Percentiles rank a stretch among this genome's conserved stretches.
Evolutionary conservation across 2,113 vertebrate species (phyloP).

Genomic region (Odontesthes bonariensis): DNA sequence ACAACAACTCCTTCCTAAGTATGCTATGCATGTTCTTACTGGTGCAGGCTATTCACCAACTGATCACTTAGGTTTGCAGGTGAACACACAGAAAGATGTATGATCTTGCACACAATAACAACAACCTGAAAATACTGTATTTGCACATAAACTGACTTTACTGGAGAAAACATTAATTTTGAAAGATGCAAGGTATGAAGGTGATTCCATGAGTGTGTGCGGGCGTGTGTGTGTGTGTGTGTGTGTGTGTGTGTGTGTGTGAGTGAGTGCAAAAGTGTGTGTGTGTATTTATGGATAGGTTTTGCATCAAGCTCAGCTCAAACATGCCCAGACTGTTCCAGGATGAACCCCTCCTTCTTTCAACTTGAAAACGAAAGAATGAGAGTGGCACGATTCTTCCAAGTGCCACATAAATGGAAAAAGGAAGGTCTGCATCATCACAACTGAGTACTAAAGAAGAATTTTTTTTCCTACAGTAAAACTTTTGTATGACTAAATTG

Average conservation of each 20-base stretch:
- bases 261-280: too few relatives aligned
- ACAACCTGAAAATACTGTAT: slow-evolving; percentile 12
- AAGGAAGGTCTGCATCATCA: neutral
- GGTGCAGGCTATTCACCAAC: slow-evolving; percentile 53
- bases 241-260: neutral
- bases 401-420: slow-evolving; percentile 5
- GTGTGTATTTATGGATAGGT: slow-evolving; percentile 12
- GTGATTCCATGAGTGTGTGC: too few relatives aligned
- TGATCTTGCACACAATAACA: slow-evolving; percentile 2
- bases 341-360: slow-evolving; percentile 37
- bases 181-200: slow-evolving; percentile 25
- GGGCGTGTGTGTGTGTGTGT: slow-evolving; percentile 1
- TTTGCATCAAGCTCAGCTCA: slow-evolving; percentile 46
- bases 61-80: slow-evolving; percentile 32
- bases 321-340: slow-evolving; percentile 65
- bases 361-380: slow-evolving; percentile 34
- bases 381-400: slow-evolving; percentile 22
- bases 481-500: neutral
- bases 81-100: slow-evolving; percentile 37
- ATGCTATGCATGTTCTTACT: slow-evolving; percentile 75
- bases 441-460: neutral
- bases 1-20: slow-evolving; percentile 54
- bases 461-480: neutral
- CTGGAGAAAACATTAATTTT: slow-evolving; percentile 14
- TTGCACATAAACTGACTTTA: slow-evolving; percentile 22